phyloP scores from a whole-genome alignment of 2,888 invertebrate species.

The Harpalus rubripes region DNA sequence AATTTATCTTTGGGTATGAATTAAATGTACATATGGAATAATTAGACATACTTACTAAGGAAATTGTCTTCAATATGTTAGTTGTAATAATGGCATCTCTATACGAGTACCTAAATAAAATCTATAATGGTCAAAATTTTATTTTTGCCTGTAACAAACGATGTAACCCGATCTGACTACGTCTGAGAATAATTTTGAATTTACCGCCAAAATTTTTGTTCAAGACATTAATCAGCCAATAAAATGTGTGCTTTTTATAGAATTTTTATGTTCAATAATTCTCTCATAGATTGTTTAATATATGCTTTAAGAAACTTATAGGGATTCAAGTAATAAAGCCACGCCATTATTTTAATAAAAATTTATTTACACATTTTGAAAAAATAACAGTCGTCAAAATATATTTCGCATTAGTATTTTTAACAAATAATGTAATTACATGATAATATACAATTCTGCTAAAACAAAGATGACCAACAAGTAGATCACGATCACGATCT shows the following conservation, averaged over 20 bases:
- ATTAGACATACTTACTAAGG: background rate
- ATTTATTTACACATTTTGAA: constrained; percentile 64
- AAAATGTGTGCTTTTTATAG: no score
- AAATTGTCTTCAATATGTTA: no score
- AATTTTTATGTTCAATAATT: background rate
- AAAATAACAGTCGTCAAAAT: constrained; percentile 64
- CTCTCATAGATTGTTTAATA: background rate
- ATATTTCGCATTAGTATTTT: constrained; percentile 59
- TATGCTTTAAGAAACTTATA: no score
- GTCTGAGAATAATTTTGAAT: no score
- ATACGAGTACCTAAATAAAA: no score
- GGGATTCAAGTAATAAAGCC: background rate
- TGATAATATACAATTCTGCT: constrained; percentile 43
- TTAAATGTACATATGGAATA: constrained; percentile 7
- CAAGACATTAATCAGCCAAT: no score
- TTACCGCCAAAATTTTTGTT: no score
- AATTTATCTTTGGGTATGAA: background rate
- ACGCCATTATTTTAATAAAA: constrained; percentile 44
- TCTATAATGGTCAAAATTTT: no score
- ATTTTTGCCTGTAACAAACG: no score
- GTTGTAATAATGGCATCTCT: no score
- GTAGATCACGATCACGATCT: no score
- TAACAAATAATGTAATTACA: constrained; percentile 54
- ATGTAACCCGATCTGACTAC: no score
- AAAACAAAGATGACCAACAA: background rate